phyloP scores from a whole-genome alignment of 2,113 vertebrate species.

The Damaliscus lunatus region DNA sequence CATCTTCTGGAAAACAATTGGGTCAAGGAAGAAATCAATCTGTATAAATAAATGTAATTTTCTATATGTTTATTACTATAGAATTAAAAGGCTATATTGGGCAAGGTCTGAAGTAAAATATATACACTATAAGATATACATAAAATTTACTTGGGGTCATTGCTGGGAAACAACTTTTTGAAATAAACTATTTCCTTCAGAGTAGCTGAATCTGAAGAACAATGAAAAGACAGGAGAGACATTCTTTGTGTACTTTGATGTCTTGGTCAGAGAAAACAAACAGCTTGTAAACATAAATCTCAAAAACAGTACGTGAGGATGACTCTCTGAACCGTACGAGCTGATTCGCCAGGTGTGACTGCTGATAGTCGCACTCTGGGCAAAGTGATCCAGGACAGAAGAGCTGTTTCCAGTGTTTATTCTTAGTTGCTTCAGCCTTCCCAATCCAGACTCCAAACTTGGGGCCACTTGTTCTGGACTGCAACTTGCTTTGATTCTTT shows the following conservation, averaged over 20 bases:
- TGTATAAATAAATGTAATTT: background rate
- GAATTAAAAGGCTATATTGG: background rate
- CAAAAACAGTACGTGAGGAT: background rate
- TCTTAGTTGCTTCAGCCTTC: background rate
- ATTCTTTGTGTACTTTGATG: background rate
- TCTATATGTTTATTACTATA: background rate
- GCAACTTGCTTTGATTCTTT: background rate
- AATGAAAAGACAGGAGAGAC: background rate
- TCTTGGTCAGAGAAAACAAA: background rate
- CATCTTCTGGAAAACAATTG: background rate
- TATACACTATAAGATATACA: background rate
- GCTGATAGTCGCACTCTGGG: fast-evolving
- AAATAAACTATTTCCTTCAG: background rate
- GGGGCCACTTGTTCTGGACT: background rate
- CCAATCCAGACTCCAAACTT: background rate
- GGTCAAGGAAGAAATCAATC: background rate
- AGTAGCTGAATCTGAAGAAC: background rate
- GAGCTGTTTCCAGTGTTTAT: background rate
- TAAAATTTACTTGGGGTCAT: background rate
- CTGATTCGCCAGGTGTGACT: background rate
- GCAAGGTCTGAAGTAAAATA: background rate
- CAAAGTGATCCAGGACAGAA: background rate
- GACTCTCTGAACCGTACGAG: background rate
- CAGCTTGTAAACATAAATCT: background rate
- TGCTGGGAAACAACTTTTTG: background rate